These are phyloP conservation scores for Microcebus jonahi DNA, from an alignment of 2,113 vertebrate genomes.

Conservation along the genomic window DNA sequence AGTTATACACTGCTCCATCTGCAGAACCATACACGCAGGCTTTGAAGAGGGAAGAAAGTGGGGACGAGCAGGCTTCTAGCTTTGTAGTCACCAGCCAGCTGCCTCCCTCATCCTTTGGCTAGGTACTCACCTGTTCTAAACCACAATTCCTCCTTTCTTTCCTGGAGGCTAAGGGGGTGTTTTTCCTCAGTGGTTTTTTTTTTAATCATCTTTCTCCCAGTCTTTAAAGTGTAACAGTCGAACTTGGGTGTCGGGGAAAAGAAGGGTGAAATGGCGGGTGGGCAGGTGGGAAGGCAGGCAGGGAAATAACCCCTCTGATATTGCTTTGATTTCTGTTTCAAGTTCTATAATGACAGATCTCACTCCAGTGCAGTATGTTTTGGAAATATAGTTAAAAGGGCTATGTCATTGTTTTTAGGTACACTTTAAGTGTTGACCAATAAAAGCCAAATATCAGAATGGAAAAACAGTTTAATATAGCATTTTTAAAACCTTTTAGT, in stretches of 20 bases:
- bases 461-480: slow-evolving; percentile 78
- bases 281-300: slow-evolving; percentile 15
- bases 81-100: neutral
- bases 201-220: neutral
- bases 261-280: neutral
- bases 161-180: neutral
- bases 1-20: neutral
- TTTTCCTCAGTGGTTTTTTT: neutral
- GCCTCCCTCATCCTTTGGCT: neutral
- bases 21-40: neutral
- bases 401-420: slow-evolving; percentile 56
- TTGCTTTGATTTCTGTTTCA: slow-evolving; percentile 68
- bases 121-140: slow-evolving; percentile 24
- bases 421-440: slow-evolving; percentile 64
- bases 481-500: slow-evolving; percentile 77
- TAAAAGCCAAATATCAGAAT: slow-evolving; percentile 75
- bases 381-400: slow-evolving; percentile 74
- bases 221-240: neutral
- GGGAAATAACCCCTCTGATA: slow-evolving; percentile 48
- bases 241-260: neutral
- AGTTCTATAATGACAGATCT: slow-evolving; percentile 56
- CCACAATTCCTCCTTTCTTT: neutral
- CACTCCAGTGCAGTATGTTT: slow-evolving; percentile 55
- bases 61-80: neutral
- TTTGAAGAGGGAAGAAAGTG: neutral